These are phyloP conservation scores for Bos taurus DNA, from an alignment of 2,113 vertebrate species.

Conservation along the genomic window ARS-UCD2.0 NC_037336.1:63807001-63807500, in stretches of 20 bases:
- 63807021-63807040: not conserved
- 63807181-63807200: not conserved
- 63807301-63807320: not conserved
- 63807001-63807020: not conserved
- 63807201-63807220: not conserved
- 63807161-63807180: not conserved
- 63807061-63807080: not conserved
- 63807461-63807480: not conserved
- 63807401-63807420: not conserved
- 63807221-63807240: not conserved
- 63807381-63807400: not conserved
- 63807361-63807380: not conserved
- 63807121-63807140: conserved; percentile 16
- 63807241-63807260: not conserved
- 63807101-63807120: not conserved
- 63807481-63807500: not conserved
- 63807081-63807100: not conserved
- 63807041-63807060: not conserved
- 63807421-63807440: not conserved
- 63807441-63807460: not conserved
- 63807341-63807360: not conserved
- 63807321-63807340: not conserved
- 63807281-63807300: not conserved
- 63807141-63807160: conserved; percentile 17
- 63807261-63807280: not conserved